Evolutionary conservation across 1,140 invertebrate species (phyloP).

Genomic region (Drosophila mayri): DNA sequence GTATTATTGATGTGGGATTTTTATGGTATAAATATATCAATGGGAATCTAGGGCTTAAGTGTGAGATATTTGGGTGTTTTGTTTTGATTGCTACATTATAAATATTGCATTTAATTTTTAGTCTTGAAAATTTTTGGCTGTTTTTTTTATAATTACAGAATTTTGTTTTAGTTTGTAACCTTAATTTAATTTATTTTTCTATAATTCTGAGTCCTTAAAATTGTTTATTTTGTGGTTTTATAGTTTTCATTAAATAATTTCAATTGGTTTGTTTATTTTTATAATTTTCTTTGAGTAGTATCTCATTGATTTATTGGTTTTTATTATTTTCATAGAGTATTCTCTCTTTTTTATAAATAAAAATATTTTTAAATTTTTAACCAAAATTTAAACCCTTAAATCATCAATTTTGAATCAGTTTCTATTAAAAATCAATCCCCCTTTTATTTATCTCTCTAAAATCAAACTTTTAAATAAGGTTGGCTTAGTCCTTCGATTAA

Average conservation of each 20-base stretch:
- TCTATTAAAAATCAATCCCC: neutral
- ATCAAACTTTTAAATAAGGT: neutral
- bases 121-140: no score
- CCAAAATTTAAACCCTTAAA: neutral
- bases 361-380: no score
- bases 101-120: neutral
- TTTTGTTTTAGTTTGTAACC: neutral
- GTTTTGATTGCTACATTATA: neutral
- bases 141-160: neutral
- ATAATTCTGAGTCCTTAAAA: neutral
- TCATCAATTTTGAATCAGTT: neutral
- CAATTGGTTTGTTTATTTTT: neutral
- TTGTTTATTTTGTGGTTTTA: no score
- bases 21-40: neutral
- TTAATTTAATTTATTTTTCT: neutral
- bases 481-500: conserved; percentile 15
- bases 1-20: neutral
- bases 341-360: no score
- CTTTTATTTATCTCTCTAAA: neutral
- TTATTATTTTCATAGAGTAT: neutral
- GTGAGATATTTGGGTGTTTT: neutral
- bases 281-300: neutral
- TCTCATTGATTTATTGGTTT: neutral
- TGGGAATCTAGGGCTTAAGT: neutral
- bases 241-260: neutral